A percentile compares a stretch with the other conserved stretches of the same genome.
phyloP scores from a whole-genome alignment of 2,797 vertebrate species.

The Eulemur mongoz region DNA sequence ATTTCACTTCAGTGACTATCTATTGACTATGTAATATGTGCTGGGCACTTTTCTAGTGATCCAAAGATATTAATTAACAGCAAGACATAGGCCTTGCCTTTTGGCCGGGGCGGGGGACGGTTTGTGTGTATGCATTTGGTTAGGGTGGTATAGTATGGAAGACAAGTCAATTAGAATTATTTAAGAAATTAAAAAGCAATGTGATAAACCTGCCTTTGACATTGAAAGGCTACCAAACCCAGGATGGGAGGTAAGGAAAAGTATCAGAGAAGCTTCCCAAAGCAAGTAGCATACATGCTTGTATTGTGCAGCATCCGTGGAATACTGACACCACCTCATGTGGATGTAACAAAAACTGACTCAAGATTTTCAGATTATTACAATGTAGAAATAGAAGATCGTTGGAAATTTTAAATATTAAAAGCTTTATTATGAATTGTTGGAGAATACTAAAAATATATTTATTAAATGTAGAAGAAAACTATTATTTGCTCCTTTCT shows the following conservation, averaged over 20 bases:
- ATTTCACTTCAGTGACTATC: slow-evolving; percentile 26
- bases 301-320: background rate
- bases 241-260: background rate
- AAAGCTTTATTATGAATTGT: slow-evolving; percentile 4
- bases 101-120: background rate
- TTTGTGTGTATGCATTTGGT: background rate
- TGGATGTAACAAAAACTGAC: slow-evolving; percentile 31
- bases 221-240: background rate
- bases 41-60: background rate
- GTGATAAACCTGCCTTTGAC: background rate
- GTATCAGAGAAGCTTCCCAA: background rate
- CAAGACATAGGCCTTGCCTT: background rate
- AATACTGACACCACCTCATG: background rate
- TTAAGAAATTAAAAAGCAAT: slow-evolving; percentile 1
- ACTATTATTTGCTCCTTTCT: background rate
- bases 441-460: background rate
- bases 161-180: slow-evolving; percentile 14
- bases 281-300: background rate
- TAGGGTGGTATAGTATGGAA: background rate
- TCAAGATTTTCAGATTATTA: slow-evolving; percentile 14
- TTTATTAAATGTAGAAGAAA: background rate
- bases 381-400: background rate
- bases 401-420: slow-evolving; percentile 1
- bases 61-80: slow-evolving; percentile 17
- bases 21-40: background rate